Base-by-base conservation (phyloP, 2,888 invertebrate genomes). In the Syrphus vitripennis region DNA sequence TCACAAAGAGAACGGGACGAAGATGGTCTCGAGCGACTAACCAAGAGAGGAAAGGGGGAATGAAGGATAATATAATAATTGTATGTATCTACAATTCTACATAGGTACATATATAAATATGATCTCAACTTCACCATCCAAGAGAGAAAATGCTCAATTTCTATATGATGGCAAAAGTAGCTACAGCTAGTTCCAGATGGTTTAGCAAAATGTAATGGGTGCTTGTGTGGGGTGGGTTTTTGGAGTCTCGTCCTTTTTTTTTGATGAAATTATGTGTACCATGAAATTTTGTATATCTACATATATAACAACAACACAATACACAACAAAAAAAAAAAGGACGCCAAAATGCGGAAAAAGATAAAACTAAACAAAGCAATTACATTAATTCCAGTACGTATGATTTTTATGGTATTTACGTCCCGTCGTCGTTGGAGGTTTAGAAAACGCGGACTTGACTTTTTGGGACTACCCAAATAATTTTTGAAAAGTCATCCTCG, bases 251-350 rank as follows among this genome's bases (percentile, higher is more conserved):
- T 83, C 59, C 59, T 78, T 67, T 76, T 74, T 78, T 67, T 76
- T 74, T 55, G 74, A 77, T 83, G 80, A 48, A 74, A 79, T 70
- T 83, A 83, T 72, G 71, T 81, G 84, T 76, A 77, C 61, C 67
- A 55, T 69, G 67, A 71, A 74, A 80, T 71, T 75, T 40, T 26
- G 5, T 50, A n/a, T 37, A 40, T n/a, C 26, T 16, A n/a, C n/a
- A n/a, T n/a, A n/a, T n/a, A n/a, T n/a, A 53, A 16, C 59, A 50
- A 34, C 31, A 53, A 40, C 14, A 61, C 14, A 61, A 9, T 1
- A 37, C 2, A 21, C n/a, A 59, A 1, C 1, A 45, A 31, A 59
- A 31, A 59, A 2, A 67, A 71, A 77, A 69, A 74, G 48, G 77
- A 82, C 65, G 48, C 67, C 34, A 37, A 67, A 74, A 48, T 42